Evolutionary conservation across 2,888 invertebrate species (phyloP), one percentile per base, ranked within the genome.

Genomic region (Trissonchulus sp.): DNA sequence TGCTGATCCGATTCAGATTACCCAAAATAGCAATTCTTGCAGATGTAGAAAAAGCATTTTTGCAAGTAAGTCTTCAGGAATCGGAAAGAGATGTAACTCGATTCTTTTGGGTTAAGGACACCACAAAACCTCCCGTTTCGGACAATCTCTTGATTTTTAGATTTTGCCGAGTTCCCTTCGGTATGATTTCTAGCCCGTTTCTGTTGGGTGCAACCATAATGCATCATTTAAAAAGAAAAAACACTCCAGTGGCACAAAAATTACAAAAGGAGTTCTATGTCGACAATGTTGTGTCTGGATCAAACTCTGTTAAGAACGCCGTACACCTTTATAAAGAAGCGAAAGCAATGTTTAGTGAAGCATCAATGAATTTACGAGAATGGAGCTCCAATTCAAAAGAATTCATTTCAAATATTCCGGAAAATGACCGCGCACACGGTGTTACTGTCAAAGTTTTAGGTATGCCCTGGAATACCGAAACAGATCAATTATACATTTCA

Each of bases 1-100:
- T 18, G 15, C 68, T 15, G 15, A 8, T 65, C 28, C 68, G 68
- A 28, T 65, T 65, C 31, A 8, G 68, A 8, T 31, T 65, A 28
- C 3, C 15, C 3, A 8, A 8, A 18, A 18, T 65, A 8, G 68
- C 15, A 8, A 28, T 28, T 15, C 15, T 65, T 15, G 68, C 75
- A 1, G 80, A 80, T 69, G 75, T 80, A 30, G 78, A 78, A 62
- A 81, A 79, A 65, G 81, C 81, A 0, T 81, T 81, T 74, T 79
- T 78, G 30, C 76, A 76, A 34, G 68, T 81, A 0, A 35, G 37
- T 1, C 62, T 81, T 1, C 63, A 75, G 1, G 38, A 68, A 30
- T 28, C 71, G 31, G 78, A 77, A 37, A 31, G 79, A 30, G 74
- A 80, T 35, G 71, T 73, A 28, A 65, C 65, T 18, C 8, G 65